These are phyloP conservation scores for Drosophila niveifrons DNA, from an alignment of 2,888 invertebrate genomes.

Conservation along the genomic window DNA sequence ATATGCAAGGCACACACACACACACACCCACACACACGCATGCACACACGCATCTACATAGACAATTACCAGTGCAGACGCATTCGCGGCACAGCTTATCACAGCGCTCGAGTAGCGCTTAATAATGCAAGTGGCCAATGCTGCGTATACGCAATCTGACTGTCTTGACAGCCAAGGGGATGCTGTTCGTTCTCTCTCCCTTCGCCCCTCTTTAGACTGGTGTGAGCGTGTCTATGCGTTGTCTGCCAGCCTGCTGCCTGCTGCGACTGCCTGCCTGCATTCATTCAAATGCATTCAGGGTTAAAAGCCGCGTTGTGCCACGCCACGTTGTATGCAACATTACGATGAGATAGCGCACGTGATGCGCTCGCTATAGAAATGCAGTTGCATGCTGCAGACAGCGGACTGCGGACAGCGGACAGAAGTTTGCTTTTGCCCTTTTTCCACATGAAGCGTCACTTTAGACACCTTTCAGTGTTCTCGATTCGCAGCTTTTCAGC, in stretches of 20 bases:
- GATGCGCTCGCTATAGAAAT: constrained; percentile 52
- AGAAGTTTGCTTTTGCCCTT: constrained; percentile 62
- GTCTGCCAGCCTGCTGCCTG: constrained; percentile 45
- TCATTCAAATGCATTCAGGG: constrained; percentile 76
- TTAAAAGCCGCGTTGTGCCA: constrained; percentile 65
- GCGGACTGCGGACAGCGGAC: not conserved
- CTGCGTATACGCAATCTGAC: constrained; percentile 77
- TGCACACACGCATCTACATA: constrained; percentile 6
- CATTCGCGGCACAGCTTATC: constrained; percentile 68
- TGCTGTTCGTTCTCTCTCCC: not conserved
- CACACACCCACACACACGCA: not conserved
- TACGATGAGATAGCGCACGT: constrained; percentile 73
- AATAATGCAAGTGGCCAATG: constrained; percentile 78
- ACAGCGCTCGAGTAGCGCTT: constrained; percentile 60
- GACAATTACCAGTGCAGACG: constrained; percentile 16
- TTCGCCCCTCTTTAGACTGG: not conserved
- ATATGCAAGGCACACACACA: constrained; percentile 51
- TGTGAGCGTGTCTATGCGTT: constrained; percentile 59
- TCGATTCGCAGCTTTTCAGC: constrained; percentile 54
- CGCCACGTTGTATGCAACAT: constrained; percentile 58
- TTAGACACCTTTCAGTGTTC: constrained; percentile 76
- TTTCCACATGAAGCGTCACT: constrained; percentile 78
- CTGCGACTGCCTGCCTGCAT: constrained; percentile 57
- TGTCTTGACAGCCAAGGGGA: constrained; percentile 8
- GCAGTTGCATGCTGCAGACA: constrained; percentile 25